Conservation (phyloP, 35 echinoderm and acorn worm genomes). For the Patiria miniata region DNA sequence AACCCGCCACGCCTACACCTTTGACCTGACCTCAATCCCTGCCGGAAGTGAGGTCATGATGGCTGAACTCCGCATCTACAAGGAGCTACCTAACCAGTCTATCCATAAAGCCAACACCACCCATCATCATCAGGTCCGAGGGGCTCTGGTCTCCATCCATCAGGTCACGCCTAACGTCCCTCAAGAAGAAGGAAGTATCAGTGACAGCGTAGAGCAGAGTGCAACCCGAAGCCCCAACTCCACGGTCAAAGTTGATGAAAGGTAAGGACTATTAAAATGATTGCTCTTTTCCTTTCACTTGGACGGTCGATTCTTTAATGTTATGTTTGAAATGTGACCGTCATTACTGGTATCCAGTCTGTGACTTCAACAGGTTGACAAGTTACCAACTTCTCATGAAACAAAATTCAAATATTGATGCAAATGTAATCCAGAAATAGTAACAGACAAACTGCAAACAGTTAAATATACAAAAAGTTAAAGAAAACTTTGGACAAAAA, state of each 20-base stretch:
- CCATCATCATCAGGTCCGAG: constrained; percentile 45
- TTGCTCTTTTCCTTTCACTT: too few relatives aligned
- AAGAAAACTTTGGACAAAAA: too few relatives aligned
- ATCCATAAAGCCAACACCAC: constrained; percentile 50
- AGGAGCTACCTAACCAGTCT: constrained; percentile 83
- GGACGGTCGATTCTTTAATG: too few relatives aligned
- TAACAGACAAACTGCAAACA: too few relatives aligned
- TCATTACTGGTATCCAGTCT: too few relatives aligned
- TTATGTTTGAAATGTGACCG: too few relatives aligned
- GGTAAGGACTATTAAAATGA: constrained; percentile 13
- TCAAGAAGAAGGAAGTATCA: not conserved
- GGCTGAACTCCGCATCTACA: constrained; percentile 88
- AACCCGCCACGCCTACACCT: constrained; percentile 60
- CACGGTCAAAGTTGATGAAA: constrained; percentile 42
- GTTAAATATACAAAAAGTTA: too few relatives aligned
- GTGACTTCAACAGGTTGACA: too few relatives aligned
- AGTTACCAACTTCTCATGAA: too few relatives aligned
- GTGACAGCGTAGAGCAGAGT: constrained; percentile 25
- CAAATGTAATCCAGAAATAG: too few relatives aligned
- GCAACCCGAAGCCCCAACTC: not conserved
- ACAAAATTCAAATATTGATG: too few relatives aligned
- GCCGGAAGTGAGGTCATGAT: constrained; percentile 82
- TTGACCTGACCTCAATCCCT: constrained; percentile 70
- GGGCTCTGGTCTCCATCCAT: constrained; percentile 66
- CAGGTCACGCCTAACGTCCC: constrained; percentile 32